Percentiles rank a stretch among this genome's conserved stretches.
phyloP scores from a whole-genome alignment of 2,113 vertebrate species.

The Abramis brama region DNA sequence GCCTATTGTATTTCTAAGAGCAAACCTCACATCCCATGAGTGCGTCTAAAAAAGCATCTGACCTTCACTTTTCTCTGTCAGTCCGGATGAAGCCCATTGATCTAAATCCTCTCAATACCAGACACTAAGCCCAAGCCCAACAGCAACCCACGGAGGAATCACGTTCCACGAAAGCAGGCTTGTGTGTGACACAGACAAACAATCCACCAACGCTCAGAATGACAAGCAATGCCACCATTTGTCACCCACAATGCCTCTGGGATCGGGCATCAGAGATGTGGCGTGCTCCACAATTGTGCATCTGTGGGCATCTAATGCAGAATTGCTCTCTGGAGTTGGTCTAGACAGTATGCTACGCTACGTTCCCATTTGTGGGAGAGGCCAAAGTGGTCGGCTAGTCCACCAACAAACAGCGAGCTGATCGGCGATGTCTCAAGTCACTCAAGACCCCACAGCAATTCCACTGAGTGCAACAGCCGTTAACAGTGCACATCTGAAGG shows the following conservation, averaged over 20 bases:
- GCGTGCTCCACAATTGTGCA: constrained; percentile 55
- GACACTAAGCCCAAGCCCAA: neutral
- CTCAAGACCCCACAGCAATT: neutral
- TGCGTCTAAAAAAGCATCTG: constrained; percentile 10
- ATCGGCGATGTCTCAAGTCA: neutral
- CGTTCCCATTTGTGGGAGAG: neutral
- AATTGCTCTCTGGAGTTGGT: constrained; percentile 34
- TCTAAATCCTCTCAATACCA: constrained; percentile 21
- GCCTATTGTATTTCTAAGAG: constrained; percentile 25
- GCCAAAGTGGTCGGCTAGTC: neutral
- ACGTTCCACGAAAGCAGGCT: constrained; percentile 39
- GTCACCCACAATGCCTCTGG: constrained; percentile 63
- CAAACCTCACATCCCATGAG: constrained; percentile 1
- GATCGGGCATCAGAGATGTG: constrained; percentile 59
- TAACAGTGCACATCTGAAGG: no score
- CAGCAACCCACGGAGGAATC: constrained; percentile 27
- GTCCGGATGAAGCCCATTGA: neutral
- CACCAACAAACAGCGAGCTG: neutral
- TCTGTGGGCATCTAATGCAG: constrained; percentile 44
- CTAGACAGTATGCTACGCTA: constrained; percentile 39
- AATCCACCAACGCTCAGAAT: constrained; percentile 55
- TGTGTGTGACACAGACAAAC: constrained; percentile 65
- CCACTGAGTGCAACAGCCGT: neutral
- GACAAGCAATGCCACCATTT: constrained; percentile 66
- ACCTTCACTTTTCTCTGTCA: constrained; percentile 20